Conservation (phyloP, 2,888 invertebrate species). For the Drosophila fulvimacula region DNA sequence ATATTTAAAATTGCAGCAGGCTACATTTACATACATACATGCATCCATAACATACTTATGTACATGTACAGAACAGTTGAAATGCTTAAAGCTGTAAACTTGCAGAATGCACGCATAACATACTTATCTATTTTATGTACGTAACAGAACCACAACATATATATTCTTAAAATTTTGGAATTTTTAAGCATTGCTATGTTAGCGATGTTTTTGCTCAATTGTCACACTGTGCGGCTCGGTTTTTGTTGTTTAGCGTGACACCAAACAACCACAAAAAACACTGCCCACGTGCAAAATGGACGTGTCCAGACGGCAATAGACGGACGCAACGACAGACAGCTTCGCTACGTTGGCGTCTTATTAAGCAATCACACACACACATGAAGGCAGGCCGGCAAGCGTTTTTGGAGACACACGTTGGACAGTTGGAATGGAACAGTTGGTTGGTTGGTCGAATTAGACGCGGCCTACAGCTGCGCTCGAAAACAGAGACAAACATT, state of each 20-base stretch:
- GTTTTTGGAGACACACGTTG: slow-evolving; percentile 34
- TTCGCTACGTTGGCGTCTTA: slow-evolving; percentile 69
- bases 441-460: slow-evolving; percentile 49
- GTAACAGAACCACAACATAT: neutral
- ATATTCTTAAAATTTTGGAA: neutral
- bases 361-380: slow-evolving; percentile 60
- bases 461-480: slow-evolving; percentile 58
- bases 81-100: too few relatives aligned
- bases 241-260: slow-evolving; percentile 46
- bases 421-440: slow-evolving; percentile 44
- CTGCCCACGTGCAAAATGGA: slow-evolving; percentile 74
- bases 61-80: too few relatives aligned
- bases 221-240: slow-evolving; percentile 40
- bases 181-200: neutral
- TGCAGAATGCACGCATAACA: neutral
- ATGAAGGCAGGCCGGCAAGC: slow-evolving; percentile 17
- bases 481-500: slow-evolving; percentile 37
- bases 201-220: slow-evolving; percentile 4
- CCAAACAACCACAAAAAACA: slow-evolving; percentile 45
- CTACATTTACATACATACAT: too few relatives aligned
- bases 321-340: slow-evolving; percentile 25
- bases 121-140: too few relatives aligned
- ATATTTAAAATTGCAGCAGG: too few relatives aligned
- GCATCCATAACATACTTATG: neutral
- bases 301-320: slow-evolving; percentile 46